Base-by-base conservation (phyloP, 2,113 vertebrate species). In the Natator depressus region DNA sequence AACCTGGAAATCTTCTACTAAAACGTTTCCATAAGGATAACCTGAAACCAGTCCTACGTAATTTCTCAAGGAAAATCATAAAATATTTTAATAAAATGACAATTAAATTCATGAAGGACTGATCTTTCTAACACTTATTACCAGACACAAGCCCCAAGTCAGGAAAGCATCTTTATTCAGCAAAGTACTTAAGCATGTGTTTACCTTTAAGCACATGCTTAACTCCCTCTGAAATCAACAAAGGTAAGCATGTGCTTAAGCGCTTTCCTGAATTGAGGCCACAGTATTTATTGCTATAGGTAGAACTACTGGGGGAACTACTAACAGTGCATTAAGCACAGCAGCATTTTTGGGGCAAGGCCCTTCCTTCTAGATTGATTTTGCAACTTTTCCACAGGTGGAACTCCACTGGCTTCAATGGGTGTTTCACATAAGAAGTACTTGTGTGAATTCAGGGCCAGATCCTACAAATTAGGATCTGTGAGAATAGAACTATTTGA, bases 271-370 rank as follows among this genome's bases (percentile, higher is more conserved):
- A 1, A 0, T 0, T 1, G 53, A 3, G 10, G 29, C 13, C 53
- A 57, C 0, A 0, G 10, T 9, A 10, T 11, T 3, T 53, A 13
- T 50, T n/a, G 22, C 0, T 20, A 4, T 7, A 5, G 7, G 1
- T 55, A 2, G 0, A 12, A 6, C 14, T 35, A 13, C 35, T 12
- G 2, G 5, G 0, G 0, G 53, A 76, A 76, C 49, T 51, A 29
- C 22, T 13, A 9, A 0, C 0, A 4, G 0, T 46, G 13, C 4
- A 46, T 59, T 59, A 85, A 87, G 22, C 72, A 1, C 0, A 4
- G 53, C 87, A 76, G 25, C 2, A 11, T 29, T 49, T 11, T 31
- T 20, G 65, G 13, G 0, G 5, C 50, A 82, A 35, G 31, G n/a
- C 50, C 82, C 57, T 72, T 59, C 3, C 8, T 55, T 38, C 38